Evolutionary conservation across 2,797 vertebrate genomes (phyloP).

Genomic region (Thaleichthys pacificus): DNA sequence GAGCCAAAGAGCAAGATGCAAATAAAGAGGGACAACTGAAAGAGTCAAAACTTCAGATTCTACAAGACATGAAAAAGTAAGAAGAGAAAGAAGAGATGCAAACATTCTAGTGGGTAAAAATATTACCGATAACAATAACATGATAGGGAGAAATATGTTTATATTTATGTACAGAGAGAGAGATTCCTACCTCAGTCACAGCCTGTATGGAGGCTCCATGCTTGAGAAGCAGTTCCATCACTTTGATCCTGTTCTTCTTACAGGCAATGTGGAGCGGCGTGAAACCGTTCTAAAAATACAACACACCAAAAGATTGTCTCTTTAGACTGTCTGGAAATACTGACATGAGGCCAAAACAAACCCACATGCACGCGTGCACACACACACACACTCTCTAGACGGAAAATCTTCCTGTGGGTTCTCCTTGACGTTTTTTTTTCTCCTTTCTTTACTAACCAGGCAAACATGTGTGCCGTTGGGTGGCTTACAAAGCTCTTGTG

Average conservation of each 20-base stretch:
- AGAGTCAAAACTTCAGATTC: background rate
- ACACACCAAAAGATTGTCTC: background rate
- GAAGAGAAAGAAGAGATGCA: no score
- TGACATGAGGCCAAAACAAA: background rate
- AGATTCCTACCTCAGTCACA: slow-evolving; percentile 87
- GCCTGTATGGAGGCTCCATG: slow-evolving; percentile 89
- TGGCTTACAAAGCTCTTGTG: slow-evolving; percentile 23
- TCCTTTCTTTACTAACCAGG: slow-evolving; percentile 42
- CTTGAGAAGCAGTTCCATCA: slow-evolving; percentile 92
- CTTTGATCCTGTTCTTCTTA: slow-evolving; percentile 98
- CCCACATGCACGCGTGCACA: background rate
- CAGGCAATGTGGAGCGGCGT: slow-evolving; percentile 98
- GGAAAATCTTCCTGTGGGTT: slow-evolving; percentile 11
- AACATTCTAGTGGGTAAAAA: no score
- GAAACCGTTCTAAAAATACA: slow-evolving; percentile 89
- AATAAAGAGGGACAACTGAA: slow-evolving; percentile 14
- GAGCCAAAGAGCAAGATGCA: background rate
- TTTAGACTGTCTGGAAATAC: background rate
- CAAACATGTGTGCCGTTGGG: slow-evolving; percentile 50
- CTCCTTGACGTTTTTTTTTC: background rate
- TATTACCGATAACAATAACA: no score
- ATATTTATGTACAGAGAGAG: background rate
- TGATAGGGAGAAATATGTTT: no score
- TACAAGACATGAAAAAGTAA: no score
- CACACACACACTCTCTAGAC: slow-evolving; percentile 2